phyloP scores from a whole-genome alignment of 2,797 vertebrate species.

The Diglossa cyanea region DNA sequence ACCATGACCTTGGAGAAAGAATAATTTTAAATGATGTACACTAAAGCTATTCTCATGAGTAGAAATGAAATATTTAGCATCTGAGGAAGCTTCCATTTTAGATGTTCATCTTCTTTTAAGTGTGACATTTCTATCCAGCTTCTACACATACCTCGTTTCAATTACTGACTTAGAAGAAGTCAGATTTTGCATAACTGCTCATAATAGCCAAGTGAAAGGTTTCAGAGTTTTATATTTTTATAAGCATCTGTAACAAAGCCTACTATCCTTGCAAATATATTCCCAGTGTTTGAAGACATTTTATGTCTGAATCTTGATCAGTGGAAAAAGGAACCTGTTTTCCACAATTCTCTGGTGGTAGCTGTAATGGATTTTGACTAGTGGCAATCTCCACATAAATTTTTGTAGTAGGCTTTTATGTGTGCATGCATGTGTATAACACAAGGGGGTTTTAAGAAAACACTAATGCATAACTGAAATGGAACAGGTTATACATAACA shows the following conservation, averaged over 20 bases:
- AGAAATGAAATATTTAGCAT: constrained; percentile 45
- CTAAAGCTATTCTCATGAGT: constrained; percentile 25
- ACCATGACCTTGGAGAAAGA: background rate
- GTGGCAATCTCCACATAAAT: background rate
- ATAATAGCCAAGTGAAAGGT: background rate
- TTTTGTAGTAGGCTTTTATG: background rate
- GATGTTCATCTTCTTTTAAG: constrained; percentile 4
- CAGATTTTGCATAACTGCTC: background rate
- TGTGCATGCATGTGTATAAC: background rate
- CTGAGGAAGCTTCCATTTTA: constrained; percentile 29
- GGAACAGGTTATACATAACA: background rate
- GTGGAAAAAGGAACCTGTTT: background rate
- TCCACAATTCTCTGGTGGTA: background rate
- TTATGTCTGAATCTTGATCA: constrained; percentile 15
- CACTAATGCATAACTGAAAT: background rate
- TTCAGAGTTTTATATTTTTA: constrained; percentile 29
- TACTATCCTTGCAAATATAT: background rate
- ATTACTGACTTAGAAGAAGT: background rate
- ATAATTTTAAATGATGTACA: constrained; percentile 25
- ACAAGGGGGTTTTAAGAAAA: background rate
- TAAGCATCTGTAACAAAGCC: background rate
- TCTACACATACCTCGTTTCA: background rate
- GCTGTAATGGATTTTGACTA: background rate
- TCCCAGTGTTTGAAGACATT: background rate
- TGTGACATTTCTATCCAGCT: background rate